A percentile compares a stretch with the other conserved stretches of the same genome.
Evolutionary conservation across 2,113 vertebrate species (phyloP).

Genomic region (Litocranius walleri): DNA sequence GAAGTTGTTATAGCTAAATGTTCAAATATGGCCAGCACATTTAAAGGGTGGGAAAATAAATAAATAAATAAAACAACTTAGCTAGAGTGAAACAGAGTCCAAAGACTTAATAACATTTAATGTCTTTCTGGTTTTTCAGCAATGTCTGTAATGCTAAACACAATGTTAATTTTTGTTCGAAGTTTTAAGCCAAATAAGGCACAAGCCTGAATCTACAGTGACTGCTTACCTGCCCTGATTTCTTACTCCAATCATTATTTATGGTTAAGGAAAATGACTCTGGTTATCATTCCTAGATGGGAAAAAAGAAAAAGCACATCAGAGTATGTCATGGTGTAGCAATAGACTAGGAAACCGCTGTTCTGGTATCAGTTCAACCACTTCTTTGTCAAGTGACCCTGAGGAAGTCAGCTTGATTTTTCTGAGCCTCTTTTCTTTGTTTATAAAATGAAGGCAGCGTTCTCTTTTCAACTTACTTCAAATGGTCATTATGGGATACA

Average conservation of each 20-base stretch:
- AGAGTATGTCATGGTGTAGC: fast-evolving
- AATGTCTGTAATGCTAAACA: not conserved
- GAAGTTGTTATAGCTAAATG: not conserved
- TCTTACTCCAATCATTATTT: not conserved
- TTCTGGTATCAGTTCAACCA: not conserved
- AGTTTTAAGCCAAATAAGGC: not conserved
- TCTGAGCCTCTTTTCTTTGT: not conserved
- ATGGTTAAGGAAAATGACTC: not conserved
- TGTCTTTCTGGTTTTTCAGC: not conserved
- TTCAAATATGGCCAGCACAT: conserved; percentile 18
- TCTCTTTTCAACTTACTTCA: not conserved
- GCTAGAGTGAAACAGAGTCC: not conserved
- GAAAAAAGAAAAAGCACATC: not conserved
- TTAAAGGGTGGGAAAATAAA: not conserved
- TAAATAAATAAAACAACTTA: not conserved
- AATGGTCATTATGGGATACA: not conserved
- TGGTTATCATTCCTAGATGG: not conserved
- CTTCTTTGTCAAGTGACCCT: not conserved
- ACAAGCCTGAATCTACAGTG: not conserved
- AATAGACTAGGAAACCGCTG: not conserved
- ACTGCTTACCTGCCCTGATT: not conserved
- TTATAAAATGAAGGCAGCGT: not conserved
- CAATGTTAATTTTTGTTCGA: not conserved
- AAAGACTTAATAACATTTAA: not conserved
- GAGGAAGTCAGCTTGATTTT: not conserved